Base-by-base conservation (phyloP, 2,888 invertebrate genomes). In the Tortricodes alternella region DNA sequence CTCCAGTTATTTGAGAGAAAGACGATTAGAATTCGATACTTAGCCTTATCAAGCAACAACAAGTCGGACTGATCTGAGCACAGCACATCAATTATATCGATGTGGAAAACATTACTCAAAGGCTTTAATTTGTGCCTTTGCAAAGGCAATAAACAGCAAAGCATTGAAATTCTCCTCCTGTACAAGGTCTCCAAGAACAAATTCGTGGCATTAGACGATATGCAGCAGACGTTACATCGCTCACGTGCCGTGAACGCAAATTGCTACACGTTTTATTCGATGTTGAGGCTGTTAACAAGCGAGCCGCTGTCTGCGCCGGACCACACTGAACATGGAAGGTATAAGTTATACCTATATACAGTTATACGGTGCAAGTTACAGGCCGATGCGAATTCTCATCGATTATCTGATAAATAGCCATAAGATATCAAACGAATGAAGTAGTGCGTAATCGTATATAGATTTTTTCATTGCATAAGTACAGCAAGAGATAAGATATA, bases 211-310 rank as follows among this genome's bases (percentile, higher is more conserved):
- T 71, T 74, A 78, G 70, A 62, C 62, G 62, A 67, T 74, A 79
- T 75, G 76, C 76, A 61, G 66, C 67, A 65, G 79, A 68, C 71
- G 72, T 70, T 73, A 71, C 72, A 68, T 70, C 65, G 65, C 59
- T 68, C 58, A 70, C 74, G 74, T 83, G 85, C 85, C 85, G 74
- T 62, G 85, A 83, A 82, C 78, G 65, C 79, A 78, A 85, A 88
- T 85, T 78, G 76, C 69, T 78, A 73, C 74, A 76, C 71, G 76
- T 79, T 80, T 79, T 74, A 71, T 74, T 74, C 66, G 73, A 75
- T 68, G 68, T 63, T 57, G 64, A 61, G 62, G 68, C 64, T 70
- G 70, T 68, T 79, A 80, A 77, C 44, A 29, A 44, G 41, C 74
- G 74, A 63, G 64, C 71, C 75, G 76, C 78, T 80, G 84, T 83